phyloP scores from a whole-genome alignment of 64 coral and sea anemone genomes.

The Astreopora myriophthalma region DNA sequence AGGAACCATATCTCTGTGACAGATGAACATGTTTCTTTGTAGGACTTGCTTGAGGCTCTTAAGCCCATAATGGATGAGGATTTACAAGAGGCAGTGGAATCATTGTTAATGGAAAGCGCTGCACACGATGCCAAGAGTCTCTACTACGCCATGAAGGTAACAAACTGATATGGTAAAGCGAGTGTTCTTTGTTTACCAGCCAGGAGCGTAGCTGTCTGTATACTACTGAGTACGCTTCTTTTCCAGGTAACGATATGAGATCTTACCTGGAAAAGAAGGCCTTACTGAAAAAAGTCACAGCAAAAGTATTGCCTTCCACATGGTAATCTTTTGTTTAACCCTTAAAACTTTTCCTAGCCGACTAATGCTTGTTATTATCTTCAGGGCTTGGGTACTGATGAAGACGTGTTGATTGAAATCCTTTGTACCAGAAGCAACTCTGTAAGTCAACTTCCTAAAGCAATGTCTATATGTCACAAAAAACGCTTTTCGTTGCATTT shows the following conservation, averaged over 20 bases:
- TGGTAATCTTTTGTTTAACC: not conserved
- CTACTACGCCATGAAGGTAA: conserved; percentile 73
- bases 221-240: no score
- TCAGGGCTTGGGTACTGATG: conserved; percentile 80
- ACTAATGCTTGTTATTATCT: not conserved
- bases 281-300: no score
- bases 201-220: no score
- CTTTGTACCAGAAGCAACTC: conserved; percentile 72
- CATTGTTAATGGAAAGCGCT: conserved; percentile 56
- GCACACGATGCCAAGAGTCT: conserved; percentile 59
- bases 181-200: not conserved
- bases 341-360: not conserved
- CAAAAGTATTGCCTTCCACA: no score
- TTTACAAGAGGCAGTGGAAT: conserved; percentile 55
- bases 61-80: conserved; percentile 81
- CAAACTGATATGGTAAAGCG: not conserved
- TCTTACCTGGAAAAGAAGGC: no score
- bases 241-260: no score
- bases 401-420: conserved; percentile 75
- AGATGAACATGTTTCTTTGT: not conserved
- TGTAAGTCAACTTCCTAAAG: conserved; percentile 69
- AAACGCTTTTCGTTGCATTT: not conserved
- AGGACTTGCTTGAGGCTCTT: conserved; percentile 73
- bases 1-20: no score
- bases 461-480: no score